phyloP scores from a whole-genome alignment of 2,113 vertebrate species.

The Haemorhous mexicanus region DNA sequence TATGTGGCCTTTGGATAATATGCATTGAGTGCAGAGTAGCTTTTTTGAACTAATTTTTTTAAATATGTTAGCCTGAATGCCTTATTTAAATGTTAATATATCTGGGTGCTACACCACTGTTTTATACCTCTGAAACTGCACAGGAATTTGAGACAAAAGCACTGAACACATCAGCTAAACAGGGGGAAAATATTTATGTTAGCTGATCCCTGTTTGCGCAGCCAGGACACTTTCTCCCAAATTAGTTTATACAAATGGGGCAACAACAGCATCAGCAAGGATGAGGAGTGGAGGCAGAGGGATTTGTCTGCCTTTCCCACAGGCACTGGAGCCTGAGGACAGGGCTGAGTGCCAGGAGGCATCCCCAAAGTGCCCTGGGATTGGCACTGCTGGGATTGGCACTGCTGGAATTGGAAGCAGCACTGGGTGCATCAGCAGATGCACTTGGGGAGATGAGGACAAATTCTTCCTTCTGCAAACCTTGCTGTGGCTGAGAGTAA shows the following conservation, averaged over 20 bases:
- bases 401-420: neutral
- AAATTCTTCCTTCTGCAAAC: neutral
- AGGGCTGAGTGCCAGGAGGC: neutral
- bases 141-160: neutral
- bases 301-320: neutral
- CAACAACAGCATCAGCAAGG: neutral
- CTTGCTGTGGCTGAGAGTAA: neutral
- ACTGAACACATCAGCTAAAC: neutral
- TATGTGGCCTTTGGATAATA: neutral
- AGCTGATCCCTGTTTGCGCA: neutral
- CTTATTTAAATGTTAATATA: neutral
- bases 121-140: neutral
- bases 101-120: neutral
- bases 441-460: neutral
- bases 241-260: neutral
- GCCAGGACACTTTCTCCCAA: accelerated
- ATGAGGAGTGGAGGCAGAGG: neutral
- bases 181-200: neutral
- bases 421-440: neutral
- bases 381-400: too few species aligned
- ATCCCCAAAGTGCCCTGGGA: accelerated
- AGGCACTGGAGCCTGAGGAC: neutral
- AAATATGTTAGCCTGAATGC: neutral
- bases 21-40: neutral
- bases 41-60: neutral